phyloP scores from a whole-genome alignment of 2,113 vertebrate genomes.

The Alethe castanea region DNA sequence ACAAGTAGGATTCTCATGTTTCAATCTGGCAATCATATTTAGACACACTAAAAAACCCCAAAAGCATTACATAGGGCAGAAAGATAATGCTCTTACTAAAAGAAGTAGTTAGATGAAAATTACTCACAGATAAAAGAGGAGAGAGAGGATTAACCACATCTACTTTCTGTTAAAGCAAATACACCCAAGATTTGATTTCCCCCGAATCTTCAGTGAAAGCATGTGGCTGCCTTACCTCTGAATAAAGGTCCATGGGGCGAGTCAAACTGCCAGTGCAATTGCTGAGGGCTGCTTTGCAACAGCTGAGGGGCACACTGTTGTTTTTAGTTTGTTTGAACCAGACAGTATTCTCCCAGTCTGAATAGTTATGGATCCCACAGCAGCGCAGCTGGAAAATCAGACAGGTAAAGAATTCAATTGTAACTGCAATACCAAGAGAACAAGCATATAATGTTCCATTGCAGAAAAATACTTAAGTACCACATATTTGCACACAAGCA shows the following conservation, averaged over 20 bases:
- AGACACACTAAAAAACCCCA: not conserved
- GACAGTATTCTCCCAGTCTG: slow-evolving; percentile 90
- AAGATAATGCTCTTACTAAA: not conserved
- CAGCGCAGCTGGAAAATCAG: slow-evolving; percentile 82
- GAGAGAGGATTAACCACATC: not conserved
- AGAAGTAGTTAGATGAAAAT: not conserved
- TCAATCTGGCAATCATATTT: not conserved
- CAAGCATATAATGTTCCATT: not conserved
- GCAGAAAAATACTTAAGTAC: not conserved
- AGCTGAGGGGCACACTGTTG: slow-evolving; percentile 95
- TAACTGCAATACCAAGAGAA: not conserved
- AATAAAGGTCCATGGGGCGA: slow-evolving; percentile 86
- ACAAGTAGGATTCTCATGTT: not conserved
- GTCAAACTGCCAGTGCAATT: slow-evolving; percentile 89
- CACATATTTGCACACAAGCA: not conserved
- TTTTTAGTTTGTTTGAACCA: slow-evolving; percentile 95
- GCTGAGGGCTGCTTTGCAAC: slow-evolving; percentile 84
- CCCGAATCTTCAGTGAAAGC: not conserved
- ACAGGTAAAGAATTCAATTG: not conserved
- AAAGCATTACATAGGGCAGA: not conserved
- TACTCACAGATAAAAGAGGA: not conserved
- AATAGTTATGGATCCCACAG: slow-evolving; percentile 94
- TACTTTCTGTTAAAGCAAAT: not conserved
- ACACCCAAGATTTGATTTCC: not conserved
- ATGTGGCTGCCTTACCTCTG: slow-evolving; percentile 78